Evolutionary conservation across 2,797 vertebrate genomes (phyloP).

Genomic region (Tangara arthus): DNA sequence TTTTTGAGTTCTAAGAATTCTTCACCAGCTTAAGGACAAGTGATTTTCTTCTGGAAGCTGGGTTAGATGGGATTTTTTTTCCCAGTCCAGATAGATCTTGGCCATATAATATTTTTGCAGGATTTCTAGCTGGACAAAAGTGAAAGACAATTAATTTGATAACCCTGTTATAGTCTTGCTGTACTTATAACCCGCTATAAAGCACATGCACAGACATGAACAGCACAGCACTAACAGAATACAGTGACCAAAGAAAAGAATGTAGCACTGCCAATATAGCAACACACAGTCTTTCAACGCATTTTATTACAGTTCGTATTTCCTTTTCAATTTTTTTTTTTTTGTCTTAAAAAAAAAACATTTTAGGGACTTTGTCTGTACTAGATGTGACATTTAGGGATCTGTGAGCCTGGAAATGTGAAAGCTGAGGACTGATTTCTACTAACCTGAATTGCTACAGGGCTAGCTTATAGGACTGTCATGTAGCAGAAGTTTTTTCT

Average conservation of each 20-base stretch:
- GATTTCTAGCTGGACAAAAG: neutral
- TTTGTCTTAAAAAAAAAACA: neutral
- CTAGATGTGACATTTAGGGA: neutral
- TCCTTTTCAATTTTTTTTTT: neutral
- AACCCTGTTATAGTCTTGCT: neutral
- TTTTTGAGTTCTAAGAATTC: neutral
- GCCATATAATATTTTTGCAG: neutral
- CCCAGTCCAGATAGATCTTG: neutral
- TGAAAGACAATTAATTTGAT: neutral
- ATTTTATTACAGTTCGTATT: neutral
- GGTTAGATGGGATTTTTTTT: neutral
- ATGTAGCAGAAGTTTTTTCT: neutral
- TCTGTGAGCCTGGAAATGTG: neutral
- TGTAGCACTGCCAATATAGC: neutral
- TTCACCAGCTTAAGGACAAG: accelerated
- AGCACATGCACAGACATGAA: neutral
- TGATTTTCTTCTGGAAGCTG: neutral
- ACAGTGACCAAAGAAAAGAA: neutral
- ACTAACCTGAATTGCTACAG: neutral
- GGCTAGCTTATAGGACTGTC: neutral
- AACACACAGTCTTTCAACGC: neutral
- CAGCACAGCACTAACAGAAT: neutral
- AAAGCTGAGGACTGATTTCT: neutral
- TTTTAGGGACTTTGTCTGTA: neutral
- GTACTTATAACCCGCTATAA: neutral